Evolutionary conservation across 1,140 invertebrate species (phyloP), one percentile per base, ranked within the genome.

Genomic region (Conus betulinus): DNA sequence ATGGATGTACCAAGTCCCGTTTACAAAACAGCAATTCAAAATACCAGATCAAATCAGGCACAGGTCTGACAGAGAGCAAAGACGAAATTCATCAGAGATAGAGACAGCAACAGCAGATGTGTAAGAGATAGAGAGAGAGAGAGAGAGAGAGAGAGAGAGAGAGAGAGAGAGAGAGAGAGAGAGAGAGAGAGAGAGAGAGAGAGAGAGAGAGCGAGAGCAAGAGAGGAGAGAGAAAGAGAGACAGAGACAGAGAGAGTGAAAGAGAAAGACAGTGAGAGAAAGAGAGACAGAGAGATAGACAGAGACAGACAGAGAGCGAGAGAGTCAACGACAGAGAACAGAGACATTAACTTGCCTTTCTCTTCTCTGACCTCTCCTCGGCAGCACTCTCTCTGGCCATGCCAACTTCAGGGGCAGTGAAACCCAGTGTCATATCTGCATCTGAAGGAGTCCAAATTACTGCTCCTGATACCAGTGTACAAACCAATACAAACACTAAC

Each of bases 351-450:
- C 85, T 11, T 15, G 79, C 85, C 74, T 23, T 87, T 25, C 27
- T 87, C 71, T 55, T 87, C 23, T 87, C 52, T 55, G 51, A 3
- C 52, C 13, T 76, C 57, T 76, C 51, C 27, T 87, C 85, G 2
- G 15, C 71, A 25, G 51, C 52, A 27, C 74, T 78, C 0, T 71
- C 55, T 15, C 15, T 76, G 52, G 85, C 71, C n/a, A 87, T 3
- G 23, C 85, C 85, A 7, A 87, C 74, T n/a, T 87, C 85, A 8
- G 85, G 85, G 17, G 85, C 85, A n/a, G 85, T 87, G 71, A 87
- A 87, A 79, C 85, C 85, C 52, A 87, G 25, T 1, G 85, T 87
- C 85, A 87, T 27, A 71, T 87, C 85, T 57, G 85, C 85, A 78
- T 87, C 85, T 87, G 53, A 25, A 81, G 6, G 11, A 53, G 51